These are phyloP conservation scores for Falco biarmicus DNA, from an alignment of 2,797 vertebrate genomes.

Conservation along the genomic window DNA sequence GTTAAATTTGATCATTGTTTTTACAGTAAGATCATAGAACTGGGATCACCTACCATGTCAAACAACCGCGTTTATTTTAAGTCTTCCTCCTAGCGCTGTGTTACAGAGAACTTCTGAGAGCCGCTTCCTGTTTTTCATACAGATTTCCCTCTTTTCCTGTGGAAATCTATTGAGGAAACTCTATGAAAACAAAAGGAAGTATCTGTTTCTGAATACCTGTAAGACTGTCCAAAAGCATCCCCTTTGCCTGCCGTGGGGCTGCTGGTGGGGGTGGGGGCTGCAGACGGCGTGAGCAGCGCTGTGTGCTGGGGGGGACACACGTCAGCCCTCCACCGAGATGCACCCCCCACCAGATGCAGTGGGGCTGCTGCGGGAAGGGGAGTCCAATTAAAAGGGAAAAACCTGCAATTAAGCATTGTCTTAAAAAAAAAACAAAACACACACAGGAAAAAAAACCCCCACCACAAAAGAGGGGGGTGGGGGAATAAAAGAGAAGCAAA, in stretches of 20 bases:
- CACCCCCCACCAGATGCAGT: not conserved
- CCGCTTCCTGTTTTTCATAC: conserved; percentile 61
- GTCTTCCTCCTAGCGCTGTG: not conserved
- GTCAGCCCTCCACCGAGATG: not conserved
- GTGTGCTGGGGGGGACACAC: not conserved
- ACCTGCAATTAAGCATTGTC: not conserved
- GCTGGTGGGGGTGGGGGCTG: not conserved
- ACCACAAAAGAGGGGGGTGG: too few relatives aligned
- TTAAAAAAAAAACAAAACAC: not conserved
- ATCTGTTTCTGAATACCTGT: conserved; percentile 8
- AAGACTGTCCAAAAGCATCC: not conserved
- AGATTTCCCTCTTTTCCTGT: conserved; percentile 61
- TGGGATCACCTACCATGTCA: not conserved
- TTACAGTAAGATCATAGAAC: not conserved
- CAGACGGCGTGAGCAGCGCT: fast-evolving
- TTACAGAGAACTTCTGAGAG: conserved; percentile 27
- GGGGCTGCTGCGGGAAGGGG: too few relatives aligned
- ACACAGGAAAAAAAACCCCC: too few relatives aligned
- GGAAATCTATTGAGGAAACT: conserved; percentile 62
- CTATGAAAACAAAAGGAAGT: conserved; percentile 59
- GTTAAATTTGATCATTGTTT: conserved; percentile 7
- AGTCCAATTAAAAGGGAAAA: not conserved
- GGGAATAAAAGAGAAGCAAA: not conserved
- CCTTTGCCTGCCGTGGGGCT: not conserved
- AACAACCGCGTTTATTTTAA: conserved; percentile 35